phyloP scores from a whole-genome alignment of 2,797 vertebrate species.

The Notolepis coatsorum region DNA sequence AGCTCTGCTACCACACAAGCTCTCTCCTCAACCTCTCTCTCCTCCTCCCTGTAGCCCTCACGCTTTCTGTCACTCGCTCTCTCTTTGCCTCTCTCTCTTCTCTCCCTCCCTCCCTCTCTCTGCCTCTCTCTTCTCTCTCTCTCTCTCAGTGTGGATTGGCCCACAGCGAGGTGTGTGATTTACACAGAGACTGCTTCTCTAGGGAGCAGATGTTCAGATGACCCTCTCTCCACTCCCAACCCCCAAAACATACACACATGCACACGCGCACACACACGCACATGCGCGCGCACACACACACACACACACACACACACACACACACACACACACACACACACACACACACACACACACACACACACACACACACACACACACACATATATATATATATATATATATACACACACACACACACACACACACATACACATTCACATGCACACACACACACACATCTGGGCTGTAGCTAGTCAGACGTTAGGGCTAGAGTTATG shows the following conservation, averaged over 20 bases:
- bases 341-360: constrained; percentile 16
- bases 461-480: constrained; percentile 33
- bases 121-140: constrained; percentile 30
- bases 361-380: constrained; percentile 23
- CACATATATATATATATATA: constrained; percentile 6
- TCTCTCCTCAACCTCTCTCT: constrained; percentile 68
- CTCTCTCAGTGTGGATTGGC: constrained; percentile 70
- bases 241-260: constrained; percentile 17
- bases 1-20: constrained; percentile 51
- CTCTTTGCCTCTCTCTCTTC: constrained; percentile 25
- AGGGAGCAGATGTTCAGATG: constrained; percentile 71
- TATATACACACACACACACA: constrained; percentile 23
- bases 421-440: constrained; percentile 17
- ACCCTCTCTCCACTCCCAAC: constrained; percentile 10
- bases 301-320: constrained; percentile 20
- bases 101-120: background rate
- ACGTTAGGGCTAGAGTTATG: constrained; percentile 31
- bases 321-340: constrained; percentile 16
- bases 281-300: background rate
- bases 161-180: constrained; percentile 64
- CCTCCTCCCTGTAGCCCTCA: constrained; percentile 19
- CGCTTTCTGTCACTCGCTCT: constrained; percentile 25
- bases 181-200: constrained; percentile 53
- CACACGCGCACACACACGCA: constrained; percentile 21
- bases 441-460: constrained; percentile 12